Percentiles rank a stretch among this genome's conserved stretches.
Conservation (phyloP, 2,797 vertebrate genomes). For the Carapus acus region DNA sequence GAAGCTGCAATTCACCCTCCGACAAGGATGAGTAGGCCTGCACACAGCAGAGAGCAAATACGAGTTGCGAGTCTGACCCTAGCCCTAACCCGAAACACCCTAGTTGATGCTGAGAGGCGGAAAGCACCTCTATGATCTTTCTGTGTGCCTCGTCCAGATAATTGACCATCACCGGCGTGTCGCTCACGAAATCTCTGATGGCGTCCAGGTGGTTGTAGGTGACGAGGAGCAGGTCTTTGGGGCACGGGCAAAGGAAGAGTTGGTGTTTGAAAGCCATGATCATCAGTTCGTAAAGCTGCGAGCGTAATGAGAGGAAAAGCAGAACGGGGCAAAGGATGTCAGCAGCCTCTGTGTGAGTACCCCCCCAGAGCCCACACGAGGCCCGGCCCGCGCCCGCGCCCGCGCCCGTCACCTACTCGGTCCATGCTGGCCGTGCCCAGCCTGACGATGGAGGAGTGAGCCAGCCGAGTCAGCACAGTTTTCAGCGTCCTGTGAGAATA, state of each 20-base stretch:
- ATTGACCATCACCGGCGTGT: constrained; percentile 78
- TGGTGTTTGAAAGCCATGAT: constrained; percentile 96
- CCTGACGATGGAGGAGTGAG: constrained; percentile 90
- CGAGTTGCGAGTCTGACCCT: too few species aligned
- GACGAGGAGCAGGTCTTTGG: constrained; percentile 86
- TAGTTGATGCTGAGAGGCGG: neutral
- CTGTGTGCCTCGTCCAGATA: constrained; percentile 84
- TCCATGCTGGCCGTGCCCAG: constrained; percentile 93
- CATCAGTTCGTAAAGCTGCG: constrained; percentile 91
- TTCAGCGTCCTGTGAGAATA: constrained; percentile 87
- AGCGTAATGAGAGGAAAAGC: constrained; percentile 13
- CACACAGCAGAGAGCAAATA: constrained; percentile 42
- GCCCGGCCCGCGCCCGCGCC: too few species aligned
- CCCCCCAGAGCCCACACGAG: neutral
- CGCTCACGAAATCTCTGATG: constrained; percentile 78
- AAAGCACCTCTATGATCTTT: constrained; percentile 80
- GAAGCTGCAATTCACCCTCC: constrained; percentile 86
- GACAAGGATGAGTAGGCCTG: constrained; percentile 77
- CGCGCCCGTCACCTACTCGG: constrained; percentile 78
- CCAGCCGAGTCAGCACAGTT: constrained; percentile 83
- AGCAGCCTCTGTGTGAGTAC: constrained; percentile 2
- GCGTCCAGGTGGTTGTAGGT: constrained; percentile 90
- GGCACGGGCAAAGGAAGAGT: constrained; percentile 84
- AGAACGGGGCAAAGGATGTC: constrained; percentile 3
- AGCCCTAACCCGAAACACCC: neutral